These are phyloP conservation scores for Anoura caudifer DNA, from an alignment of 2,113 vertebrate genomes.

Conservation along the genomic window DNA sequence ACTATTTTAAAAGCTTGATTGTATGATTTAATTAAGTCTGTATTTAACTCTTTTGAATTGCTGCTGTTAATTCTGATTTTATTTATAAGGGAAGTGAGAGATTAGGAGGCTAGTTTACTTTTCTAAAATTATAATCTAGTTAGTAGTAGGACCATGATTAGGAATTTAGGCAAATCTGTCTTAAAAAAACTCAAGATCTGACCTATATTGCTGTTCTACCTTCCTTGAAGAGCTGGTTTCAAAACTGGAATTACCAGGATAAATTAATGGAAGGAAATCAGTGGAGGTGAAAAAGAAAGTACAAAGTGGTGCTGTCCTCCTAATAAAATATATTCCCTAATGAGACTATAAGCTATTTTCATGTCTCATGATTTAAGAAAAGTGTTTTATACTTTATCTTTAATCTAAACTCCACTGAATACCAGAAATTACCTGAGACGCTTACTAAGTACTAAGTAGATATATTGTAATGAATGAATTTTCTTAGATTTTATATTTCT, in stretches of 20 bases:
- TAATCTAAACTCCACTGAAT: neutral
- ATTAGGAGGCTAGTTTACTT: neutral
- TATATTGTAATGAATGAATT: neutral
- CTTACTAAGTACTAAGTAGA: neutral
- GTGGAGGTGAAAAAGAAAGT: neutral
- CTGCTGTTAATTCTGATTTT: neutral
- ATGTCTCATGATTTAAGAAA: neutral
- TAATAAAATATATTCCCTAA: neutral
- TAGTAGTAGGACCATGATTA: neutral
- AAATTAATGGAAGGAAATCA: neutral
- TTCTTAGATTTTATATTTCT: neutral
- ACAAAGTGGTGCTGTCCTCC: neutral
- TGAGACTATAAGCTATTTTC: neutral
- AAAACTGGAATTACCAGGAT: neutral
- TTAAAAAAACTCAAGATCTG: neutral
- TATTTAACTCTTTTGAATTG: neutral
- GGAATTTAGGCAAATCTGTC: neutral
- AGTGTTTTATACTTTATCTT: neutral
- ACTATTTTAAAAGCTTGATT: neutral
- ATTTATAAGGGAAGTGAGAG: neutral
- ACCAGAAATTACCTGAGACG: neutral
- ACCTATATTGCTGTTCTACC: neutral
- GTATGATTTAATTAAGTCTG: neutral
- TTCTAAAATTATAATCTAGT: neutral
- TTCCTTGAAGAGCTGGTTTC: neutral